Percentiles rank a stretch among this genome's conserved stretches.
Evolutionary conservation across 1,140 invertebrate species (phyloP).

Genomic region (Homarus americanus): DNA sequence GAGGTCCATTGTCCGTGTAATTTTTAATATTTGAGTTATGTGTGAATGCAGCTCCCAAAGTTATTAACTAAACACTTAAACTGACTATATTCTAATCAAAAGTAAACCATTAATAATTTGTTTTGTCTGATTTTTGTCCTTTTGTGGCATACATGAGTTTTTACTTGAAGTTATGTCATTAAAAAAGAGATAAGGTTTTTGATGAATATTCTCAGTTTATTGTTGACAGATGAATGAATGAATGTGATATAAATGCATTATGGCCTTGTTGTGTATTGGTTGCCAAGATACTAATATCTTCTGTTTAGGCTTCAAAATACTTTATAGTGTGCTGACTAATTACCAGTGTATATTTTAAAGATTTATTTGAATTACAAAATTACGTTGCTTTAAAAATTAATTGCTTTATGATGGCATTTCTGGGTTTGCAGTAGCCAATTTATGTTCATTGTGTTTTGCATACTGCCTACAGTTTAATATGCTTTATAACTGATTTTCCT

Average conservation of each 20-base stretch:
- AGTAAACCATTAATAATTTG: too few species aligned
- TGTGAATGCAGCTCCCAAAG: too few species aligned
- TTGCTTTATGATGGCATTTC: neutral
- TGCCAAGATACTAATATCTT: neutral
- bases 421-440: neutral
- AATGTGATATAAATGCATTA: neutral
- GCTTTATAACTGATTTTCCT: neutral
- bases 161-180: too few species aligned
- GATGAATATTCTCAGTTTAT: neutral
- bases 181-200: neutral
- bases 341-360: too few species aligned
- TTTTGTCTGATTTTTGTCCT: too few species aligned
- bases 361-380: neutral
- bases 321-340: neutral
- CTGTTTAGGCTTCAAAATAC: neutral
- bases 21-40: too few species aligned
- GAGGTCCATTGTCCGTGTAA: too few species aligned
- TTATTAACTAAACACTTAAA: too few species aligned
- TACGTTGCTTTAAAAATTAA: neutral
- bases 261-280: neutral
- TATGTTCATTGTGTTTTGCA: neutral
- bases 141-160: too few species aligned
- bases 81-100: too few species aligned
- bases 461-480: neutral
- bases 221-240: neutral